Evolutionary conservation across 2,888 invertebrate species (phyloP).

Genomic region (Synanthedon andrenaeformis): DNA sequence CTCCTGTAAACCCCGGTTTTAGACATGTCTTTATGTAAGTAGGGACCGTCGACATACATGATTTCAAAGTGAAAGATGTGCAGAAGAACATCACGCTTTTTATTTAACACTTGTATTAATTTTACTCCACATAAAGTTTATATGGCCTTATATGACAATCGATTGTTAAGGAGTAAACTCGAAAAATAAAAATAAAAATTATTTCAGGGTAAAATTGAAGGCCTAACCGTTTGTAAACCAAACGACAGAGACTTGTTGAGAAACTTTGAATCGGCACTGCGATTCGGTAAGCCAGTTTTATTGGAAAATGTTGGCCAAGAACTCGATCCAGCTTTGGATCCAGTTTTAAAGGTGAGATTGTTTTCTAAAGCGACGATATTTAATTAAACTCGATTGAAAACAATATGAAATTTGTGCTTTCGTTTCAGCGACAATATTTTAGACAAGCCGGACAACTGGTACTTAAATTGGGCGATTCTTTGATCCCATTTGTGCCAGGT

Average conservation of each 20-base stretch:
- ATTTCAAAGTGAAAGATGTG: too few relatives aligned
- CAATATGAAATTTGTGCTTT: neutral
- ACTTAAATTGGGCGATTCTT: slow-evolving; percentile 86
- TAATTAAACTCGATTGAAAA: neutral
- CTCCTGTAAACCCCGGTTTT: too few relatives aligned
- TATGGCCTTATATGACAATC: too few relatives aligned
- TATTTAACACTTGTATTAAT: too few relatives aligned
- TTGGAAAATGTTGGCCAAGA: slow-evolving; percentile 89
- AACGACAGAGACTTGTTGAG: slow-evolving; percentile 78
- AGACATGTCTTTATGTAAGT: too few relatives aligned
- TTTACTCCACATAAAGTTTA: too few relatives aligned
- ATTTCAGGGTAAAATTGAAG: slow-evolving; percentile 75
- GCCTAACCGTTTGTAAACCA: slow-evolving; percentile 77
- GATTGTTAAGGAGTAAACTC: too few relatives aligned
- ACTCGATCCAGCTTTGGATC: slow-evolving; percentile 87
- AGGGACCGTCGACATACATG: too few relatives aligned
- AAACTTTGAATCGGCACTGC: slow-evolving; percentile 76
- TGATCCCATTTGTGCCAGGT: slow-evolving; percentile 82
- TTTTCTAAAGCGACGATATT: neutral
- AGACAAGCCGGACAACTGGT: slow-evolving; percentile 80
- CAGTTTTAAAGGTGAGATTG: slow-evolving; percentile 72
- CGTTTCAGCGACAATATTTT: slow-evolving; percentile 78
- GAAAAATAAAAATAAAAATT: too few relatives aligned
- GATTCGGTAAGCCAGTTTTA: slow-evolving; percentile 80
- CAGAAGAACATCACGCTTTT: too few relatives aligned